Evolutionary conservation across 2,888 invertebrate genomes (phyloP).

Genomic region (Orchestes rusci): DNA sequence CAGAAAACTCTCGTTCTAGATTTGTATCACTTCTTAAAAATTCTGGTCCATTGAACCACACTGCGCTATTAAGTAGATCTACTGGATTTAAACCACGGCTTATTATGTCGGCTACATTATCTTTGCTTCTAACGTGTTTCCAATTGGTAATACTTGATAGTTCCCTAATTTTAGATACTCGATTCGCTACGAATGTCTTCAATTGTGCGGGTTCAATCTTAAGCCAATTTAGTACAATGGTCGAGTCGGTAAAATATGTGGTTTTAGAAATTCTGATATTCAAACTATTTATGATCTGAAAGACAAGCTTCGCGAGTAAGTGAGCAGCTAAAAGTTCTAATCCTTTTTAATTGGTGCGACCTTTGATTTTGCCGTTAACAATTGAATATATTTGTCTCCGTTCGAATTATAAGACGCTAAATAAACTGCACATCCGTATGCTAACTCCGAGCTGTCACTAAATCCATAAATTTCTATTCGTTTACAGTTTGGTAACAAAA

Average conservation of each 20-base stretch:
- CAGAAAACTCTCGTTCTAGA: too few species aligned
- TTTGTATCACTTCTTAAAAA: too few species aligned
- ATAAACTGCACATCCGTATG: too few species aligned
- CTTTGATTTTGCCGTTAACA: too few species aligned
- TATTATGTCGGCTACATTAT: constrained; percentile 19
- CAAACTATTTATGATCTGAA: constrained; percentile 5
- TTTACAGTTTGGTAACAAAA: too few species aligned
- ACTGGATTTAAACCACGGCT: constrained; percentile 12
- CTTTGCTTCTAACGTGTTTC: constrained; percentile 10
- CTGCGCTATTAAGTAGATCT: background rate
- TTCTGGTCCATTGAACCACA: constrained; percentile 19
- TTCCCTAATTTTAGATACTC: constrained; percentile 12
- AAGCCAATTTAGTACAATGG: constrained; percentile 19
- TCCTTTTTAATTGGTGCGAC: too few species aligned
- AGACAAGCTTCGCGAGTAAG: constrained; percentile 10
- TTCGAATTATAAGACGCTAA: too few species aligned
- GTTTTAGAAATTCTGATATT: background rate
- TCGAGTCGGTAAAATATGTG: constrained; percentile 16
- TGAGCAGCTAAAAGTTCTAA: constrained; percentile 22
- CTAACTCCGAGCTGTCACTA: too few species aligned
- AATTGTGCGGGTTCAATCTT: background rate
- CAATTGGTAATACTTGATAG: background rate
- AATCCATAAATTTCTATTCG: too few species aligned
- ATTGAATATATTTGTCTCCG: too few species aligned
- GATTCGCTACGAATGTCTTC: constrained; percentile 17